phyloP scores from a whole-genome alignment of 2,888 invertebrate species.

The Ferrisia virgata region DNA sequence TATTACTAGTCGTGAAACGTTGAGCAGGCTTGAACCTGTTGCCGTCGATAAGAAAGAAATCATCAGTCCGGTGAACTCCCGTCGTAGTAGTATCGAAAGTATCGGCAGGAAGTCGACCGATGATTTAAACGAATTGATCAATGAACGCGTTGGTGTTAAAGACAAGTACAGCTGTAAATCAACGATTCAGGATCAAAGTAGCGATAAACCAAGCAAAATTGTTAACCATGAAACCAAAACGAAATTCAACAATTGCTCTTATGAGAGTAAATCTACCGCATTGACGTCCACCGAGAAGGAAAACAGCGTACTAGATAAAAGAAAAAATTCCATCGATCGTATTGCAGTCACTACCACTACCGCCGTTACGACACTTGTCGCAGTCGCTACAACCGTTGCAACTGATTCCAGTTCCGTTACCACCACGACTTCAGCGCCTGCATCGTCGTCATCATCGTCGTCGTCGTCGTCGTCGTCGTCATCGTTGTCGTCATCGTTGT shows the following conservation, averaged over 20 bases:
- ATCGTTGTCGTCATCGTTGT: neutral
- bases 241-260: neutral
- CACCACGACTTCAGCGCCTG: neutral
- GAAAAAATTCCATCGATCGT: constrained; percentile 33
- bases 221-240: constrained; percentile 17
- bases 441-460: neutral
- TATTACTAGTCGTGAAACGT: constrained; percentile 35
- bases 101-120: constrained; percentile 27
- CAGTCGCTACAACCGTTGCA: neutral
- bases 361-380: neutral
- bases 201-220: neutral
- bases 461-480: neutral
- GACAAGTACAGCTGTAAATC: neutral
- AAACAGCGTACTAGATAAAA: constrained; percentile 39
- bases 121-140: neutral
- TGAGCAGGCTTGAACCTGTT: neutral
- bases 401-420: neutral
- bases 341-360: neutral
- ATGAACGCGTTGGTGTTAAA: neutral
- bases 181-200: neutral
- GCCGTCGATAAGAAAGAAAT: neutral
- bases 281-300: neutral
- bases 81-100: constrained; percentile 37
- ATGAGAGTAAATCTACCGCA: neutral
- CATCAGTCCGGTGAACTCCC: constrained; percentile 10